Base-by-base conservation (phyloP, 2,888 invertebrate species). In the Zele albiditarsus region DNA sequence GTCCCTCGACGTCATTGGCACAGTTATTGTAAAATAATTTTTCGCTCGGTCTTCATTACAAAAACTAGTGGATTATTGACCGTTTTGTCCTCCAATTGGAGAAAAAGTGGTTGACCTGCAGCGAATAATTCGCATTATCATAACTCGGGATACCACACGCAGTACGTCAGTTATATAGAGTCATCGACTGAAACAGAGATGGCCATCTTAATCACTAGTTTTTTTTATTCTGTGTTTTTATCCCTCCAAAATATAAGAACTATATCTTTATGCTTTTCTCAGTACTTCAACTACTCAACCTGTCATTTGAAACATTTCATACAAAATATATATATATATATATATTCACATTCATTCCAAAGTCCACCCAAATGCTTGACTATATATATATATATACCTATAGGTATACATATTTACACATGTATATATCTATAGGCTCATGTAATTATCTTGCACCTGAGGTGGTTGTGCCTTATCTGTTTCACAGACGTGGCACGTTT, bases 101-200 rank as follows among this genome's bases (percentile, higher is more conserved):
- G n/a, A 23, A 53, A 53, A 53, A 53, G 16, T 46, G 46, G 46
- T 20, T 53, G 53, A 53, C 23, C 53, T 53, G 23, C 53, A 53
- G 53, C 23, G 53, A 53, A 53, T n/a, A 20, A 53, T 53, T 23
- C 20, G 23, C 20, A 65, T 65, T 65, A 12, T 63, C n/a, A 33
- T 33, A 63, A 63, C 20, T 20, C 25, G 3, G 33, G 25, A 38
- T 38, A 28, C 3, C 38, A 65, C 23, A 53, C 23, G n/a, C 4
- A 53, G n/a, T 53, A 10, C 20, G 53, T 53, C 20, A 23, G 23
- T 23, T 23, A 8, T 5, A n/a, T 8, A 53, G 2, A 23, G 23
- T 53, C 53, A 53, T 53, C 23, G 2, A 20, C 20, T 20, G 8
- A 53, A 46, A n/a, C n/a, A 1, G 20, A 20, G 20, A 20, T 53